Evolutionary conservation across 2,797 vertebrate genomes (phyloP).

Genomic region (Philypnodon macrostomus): DNA sequence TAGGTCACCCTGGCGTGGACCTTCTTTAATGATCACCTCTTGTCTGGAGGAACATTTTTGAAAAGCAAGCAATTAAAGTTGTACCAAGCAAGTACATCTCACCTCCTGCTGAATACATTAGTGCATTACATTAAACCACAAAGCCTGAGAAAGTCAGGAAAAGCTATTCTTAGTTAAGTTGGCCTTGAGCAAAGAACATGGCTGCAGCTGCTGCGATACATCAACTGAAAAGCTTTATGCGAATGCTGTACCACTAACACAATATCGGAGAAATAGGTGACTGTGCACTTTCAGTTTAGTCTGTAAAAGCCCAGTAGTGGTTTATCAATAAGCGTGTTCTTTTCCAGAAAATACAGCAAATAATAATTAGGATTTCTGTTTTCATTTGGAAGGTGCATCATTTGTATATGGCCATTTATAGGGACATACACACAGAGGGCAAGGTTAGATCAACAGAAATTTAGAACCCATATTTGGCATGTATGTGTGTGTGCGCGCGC

Average conservation of each 20-base stretch:
- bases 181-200: slow-evolving; percentile 28
- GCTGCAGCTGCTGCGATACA: slow-evolving; percentile 12
- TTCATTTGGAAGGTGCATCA: too few relatives aligned
- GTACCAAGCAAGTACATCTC: slow-evolving; percentile 8
- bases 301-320: too few relatives aligned
- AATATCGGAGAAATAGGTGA: not conserved
- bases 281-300: not conserved
- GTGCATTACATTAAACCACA: not conserved
- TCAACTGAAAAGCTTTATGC: slow-evolving; percentile 7
- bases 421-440: too few relatives aligned
- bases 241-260: not conserved
- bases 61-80: slow-evolving; percentile 13
- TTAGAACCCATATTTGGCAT: too few relatives aligned
- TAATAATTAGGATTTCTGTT: too few relatives aligned
- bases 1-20: not conserved
- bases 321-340: too few relatives aligned
- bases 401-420: too few relatives aligned
- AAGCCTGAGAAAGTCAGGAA: not conserved
- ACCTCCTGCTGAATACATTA: slow-evolving; percentile 15
- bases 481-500: too few relatives aligned
- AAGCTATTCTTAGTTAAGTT: slow-evolving; percentile 4
- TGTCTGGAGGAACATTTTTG: slow-evolving; percentile 21
- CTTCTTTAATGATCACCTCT: slow-evolving; percentile 8
- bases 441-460: too few relatives aligned
- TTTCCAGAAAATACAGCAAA: too few relatives aligned